A percentile compares a stretch with the other conserved stretches of the same genome.
phyloP scores from a whole-genome alignment of 2,113 vertebrate genomes.

The Phalacrocorax brasilianus region DNA sequence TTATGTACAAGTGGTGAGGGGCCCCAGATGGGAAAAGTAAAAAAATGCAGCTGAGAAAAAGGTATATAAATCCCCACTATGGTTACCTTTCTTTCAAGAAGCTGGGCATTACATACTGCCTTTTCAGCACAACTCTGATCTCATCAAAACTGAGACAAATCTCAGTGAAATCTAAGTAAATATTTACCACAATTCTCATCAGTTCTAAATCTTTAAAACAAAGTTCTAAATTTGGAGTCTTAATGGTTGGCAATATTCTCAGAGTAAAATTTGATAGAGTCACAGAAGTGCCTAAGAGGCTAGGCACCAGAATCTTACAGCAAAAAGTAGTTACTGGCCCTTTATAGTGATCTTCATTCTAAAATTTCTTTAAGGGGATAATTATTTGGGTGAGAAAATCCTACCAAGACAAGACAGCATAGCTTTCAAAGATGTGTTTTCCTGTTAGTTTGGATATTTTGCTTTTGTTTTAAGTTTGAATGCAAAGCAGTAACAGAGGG shows the following conservation, averaged over 20 bases:
- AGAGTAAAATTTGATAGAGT: background rate
- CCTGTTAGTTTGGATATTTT: background rate
- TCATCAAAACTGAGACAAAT: background rate
- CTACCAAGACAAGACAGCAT: background rate
- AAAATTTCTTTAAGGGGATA: background rate
- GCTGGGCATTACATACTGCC: background rate
- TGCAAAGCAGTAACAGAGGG: background rate
- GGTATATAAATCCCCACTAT: rapidly evolving
- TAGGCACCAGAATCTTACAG: background rate
- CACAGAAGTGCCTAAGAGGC: background rate
- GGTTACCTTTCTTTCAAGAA: background rate
- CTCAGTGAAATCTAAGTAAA: background rate
- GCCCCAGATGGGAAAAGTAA: background rate
- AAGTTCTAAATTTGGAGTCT: background rate
- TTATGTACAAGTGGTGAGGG: background rate
- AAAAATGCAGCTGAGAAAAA: background rate
- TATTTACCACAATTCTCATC: background rate
- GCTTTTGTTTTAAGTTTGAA: background rate
- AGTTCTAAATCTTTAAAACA: background rate
- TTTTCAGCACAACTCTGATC: background rate
- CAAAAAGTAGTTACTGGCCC: background rate
- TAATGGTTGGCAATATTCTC: background rate
- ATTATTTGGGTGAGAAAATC: background rate
- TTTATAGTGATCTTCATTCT: background rate
- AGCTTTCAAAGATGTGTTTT: background rate